Evolutionary conservation across 2,888 invertebrate genomes (phyloP), one percentile per base, ranked within the genome.

Genomic region (Schrankia costaestrigalis): DNA sequence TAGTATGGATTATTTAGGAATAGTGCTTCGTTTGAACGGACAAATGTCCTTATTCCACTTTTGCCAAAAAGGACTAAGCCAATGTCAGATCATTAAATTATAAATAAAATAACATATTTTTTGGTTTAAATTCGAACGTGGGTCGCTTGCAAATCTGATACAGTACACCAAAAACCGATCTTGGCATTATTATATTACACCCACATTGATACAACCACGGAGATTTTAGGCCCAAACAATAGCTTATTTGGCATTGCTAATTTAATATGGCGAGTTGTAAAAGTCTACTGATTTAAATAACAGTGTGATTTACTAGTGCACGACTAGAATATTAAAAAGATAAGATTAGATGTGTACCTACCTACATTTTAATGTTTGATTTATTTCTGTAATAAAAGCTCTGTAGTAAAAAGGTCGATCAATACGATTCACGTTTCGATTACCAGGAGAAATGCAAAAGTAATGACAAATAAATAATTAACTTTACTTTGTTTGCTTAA

Each of bases 101-200:
- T 11, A 11, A 26, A 30, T 15, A 39, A 36, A 24, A 15, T 21
- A 30, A 28, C 31, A 37, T 22, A 12, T 25, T 17, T 26, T 37
- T 37, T 30, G 28, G 19, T 12, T 26, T 13, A 31, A 33, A 38
- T 28, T 25, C 9, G 4, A 25, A 33, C 40, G 55, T 56, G 41
- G 55, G 55, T 14, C 12, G 55, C 31, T 45, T 12, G 46, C 54
- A 46, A 56, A 61, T 55, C 47, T 57, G 53, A 35, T 31, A 50
- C 50, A 41, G 34, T 35, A 35, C 38, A 49, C 48, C 50, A 37
- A 47, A 41, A 45, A 39, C 46, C 57, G 44, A 57, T 55, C 52
- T 55, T 46, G 45, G 46, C 33, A 35, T 41, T 56, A 50, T 50
- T 39, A 48, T 27, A 42, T 41, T 42, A 41, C 56, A 39, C 50